These are phyloP conservation scores for Mola mola DNA, from an alignment of 2,113 vertebrate genomes.

Conservation along the genomic window DNA sequence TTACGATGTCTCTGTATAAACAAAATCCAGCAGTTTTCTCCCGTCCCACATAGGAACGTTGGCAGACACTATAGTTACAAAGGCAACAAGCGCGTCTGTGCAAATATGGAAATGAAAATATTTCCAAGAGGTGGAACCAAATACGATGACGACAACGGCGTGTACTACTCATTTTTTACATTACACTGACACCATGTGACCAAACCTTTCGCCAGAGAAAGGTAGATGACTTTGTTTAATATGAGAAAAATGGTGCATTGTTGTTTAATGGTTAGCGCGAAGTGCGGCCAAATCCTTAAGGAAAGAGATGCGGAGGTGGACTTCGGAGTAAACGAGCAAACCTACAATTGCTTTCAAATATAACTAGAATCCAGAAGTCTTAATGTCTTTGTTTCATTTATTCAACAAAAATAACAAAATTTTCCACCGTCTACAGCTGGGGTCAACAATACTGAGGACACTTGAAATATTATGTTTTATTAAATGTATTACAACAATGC, in stretches of 20 bases:
- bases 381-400: no score
- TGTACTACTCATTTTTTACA: slow-evolving; percentile 7
- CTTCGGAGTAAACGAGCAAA: no score
- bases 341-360: no score
- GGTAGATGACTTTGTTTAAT: background rate
- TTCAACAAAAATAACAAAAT: no score
- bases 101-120: fast-evolving
- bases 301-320: no score
- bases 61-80: background rate
- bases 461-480: no score
- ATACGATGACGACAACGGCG: background rate
- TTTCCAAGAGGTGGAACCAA: slow-evolving; percentile 18
- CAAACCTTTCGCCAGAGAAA: background rate
- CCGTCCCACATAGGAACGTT: background rate
- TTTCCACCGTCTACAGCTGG: no score
- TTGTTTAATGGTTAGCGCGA: no score
- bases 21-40: fast-evolving
- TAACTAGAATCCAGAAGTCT: no score
- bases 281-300: no score
- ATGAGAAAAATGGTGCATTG: background rate
- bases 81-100: background rate
- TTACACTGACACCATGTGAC: slow-evolving; percentile 66
- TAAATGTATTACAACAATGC: no score
- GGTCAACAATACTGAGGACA: no score
- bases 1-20: background rate